Conservation (phyloP, 2,888 invertebrate genomes). For the Mechanitis messenoides region DNA sequence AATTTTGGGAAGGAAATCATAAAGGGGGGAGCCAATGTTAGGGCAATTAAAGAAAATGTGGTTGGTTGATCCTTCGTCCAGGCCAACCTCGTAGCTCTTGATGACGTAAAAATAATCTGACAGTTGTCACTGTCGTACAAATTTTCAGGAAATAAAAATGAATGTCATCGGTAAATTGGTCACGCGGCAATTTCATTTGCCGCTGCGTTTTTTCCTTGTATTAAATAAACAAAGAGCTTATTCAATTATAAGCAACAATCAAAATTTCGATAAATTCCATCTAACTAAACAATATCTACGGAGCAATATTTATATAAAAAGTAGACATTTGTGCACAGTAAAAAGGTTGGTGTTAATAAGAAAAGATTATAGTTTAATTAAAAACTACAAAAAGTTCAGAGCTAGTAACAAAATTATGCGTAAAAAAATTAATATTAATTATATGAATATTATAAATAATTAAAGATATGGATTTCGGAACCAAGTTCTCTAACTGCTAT, state of each 20-base stretch:
- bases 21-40: no score
- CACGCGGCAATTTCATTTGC: conserved; percentile 45
- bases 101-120: no score
- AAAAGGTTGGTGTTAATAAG: conserved; percentile 17
- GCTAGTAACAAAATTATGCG: no score
- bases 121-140: no score
- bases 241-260: conserved; percentile 32
- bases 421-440: no score
- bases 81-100: no score
- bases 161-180: conserved; percentile 44
- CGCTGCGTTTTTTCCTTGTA: conserved; percentile 35
- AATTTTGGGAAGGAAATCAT: no score
- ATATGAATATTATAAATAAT: no score
- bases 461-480: no score
- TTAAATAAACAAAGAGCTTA: conserved; percentile 31
- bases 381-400: not conserved
- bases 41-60: no score
- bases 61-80: no score
- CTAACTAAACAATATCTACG: conserved; percentile 6
- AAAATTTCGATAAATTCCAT: conserved; percentile 3
- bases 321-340: conserved; percentile 11
- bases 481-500: no score
- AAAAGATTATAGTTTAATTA: conserved; percentile 4
- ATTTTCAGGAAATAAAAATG: conserved; percentile 37
- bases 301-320: conserved; percentile 6